These are phyloP conservation scores for Drosophila jambulina DNA, from an alignment of 1,140 invertebrate species.

Conservation along the genomic window DNA sequence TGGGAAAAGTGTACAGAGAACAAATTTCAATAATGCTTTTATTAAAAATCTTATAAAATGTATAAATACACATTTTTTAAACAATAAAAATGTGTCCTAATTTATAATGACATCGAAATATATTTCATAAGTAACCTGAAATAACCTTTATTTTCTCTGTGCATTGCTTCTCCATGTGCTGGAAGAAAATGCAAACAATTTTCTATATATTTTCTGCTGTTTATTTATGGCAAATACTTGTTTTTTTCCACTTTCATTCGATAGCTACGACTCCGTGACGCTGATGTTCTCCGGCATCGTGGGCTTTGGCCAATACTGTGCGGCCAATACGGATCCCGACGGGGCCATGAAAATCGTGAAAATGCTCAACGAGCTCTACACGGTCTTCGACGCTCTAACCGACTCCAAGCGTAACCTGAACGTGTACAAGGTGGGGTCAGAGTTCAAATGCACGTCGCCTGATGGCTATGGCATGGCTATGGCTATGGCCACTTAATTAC, in stretches of 20 bases:
- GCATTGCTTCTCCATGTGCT: neutral
- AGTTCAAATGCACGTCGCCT: conserved; percentile 38
- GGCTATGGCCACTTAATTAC: conserved; percentile 61
- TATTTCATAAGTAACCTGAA: neutral
- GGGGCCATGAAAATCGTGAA: conserved; percentile 97
- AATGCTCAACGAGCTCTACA: conserved; percentile 96
- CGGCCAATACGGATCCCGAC: conserved; percentile 92
- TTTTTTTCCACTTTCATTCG: conserved; percentile 34
- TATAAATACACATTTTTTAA: neutral
- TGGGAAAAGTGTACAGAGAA: conserved; percentile 17
- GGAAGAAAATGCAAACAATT: conserved; percentile 48
- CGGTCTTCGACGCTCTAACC: conserved; percentile 95
- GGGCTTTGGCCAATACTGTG: conserved; percentile 95
- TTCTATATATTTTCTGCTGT: conserved; percentile 59
- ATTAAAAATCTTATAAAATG: neutral
- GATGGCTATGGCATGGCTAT: conserved; percentile 3
- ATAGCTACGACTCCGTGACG: conserved; percentile 94
- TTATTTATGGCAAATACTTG: conserved; percentile 63
- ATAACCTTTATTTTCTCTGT: neutral
- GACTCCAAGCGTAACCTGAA: conserved; percentile 96
- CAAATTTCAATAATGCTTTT: conserved; percentile 3
- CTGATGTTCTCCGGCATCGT: conserved; percentile 97
- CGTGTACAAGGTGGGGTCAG: conserved; percentile 94
- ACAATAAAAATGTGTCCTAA: too few relatives aligned
- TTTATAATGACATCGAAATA: neutral